Evolutionary conservation across 2,888 invertebrate genomes (phyloP).

Genomic region (Achlya flavicornis): DNA sequence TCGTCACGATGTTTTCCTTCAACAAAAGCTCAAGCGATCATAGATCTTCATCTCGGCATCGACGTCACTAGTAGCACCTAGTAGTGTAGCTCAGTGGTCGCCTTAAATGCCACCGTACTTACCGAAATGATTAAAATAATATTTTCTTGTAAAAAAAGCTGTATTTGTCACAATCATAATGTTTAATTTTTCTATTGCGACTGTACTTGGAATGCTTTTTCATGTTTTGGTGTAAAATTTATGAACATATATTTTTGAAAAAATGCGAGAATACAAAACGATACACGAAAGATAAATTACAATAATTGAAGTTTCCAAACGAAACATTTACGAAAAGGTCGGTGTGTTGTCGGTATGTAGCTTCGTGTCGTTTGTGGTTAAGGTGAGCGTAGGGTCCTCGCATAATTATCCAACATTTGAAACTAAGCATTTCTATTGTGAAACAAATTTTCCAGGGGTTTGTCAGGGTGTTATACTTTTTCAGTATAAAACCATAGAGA

Average conservation of each 20-base stretch:
- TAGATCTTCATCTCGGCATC: too few relatives aligned
- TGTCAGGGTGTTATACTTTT: background rate
- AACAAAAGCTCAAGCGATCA: too few relatives aligned
- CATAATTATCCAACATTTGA: constrained; percentile 1
- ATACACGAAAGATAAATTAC: too few relatives aligned
- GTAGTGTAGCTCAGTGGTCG: too few relatives aligned
- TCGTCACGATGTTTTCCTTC: too few relatives aligned
- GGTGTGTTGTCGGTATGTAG: background rate
- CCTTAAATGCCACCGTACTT: too few relatives aligned
- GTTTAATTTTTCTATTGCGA: background rate
- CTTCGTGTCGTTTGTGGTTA: background rate
- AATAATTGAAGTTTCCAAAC: background rate
- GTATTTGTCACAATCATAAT: background rate
- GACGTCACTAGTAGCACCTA: too few relatives aligned
- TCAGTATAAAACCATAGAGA: too few relatives aligned
- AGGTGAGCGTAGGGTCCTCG: constrained; percentile 1
- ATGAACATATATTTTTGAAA: too few relatives aligned
- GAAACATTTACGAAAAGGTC: background rate
- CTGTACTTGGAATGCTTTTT: background rate
- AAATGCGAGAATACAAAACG: too few relatives aligned
- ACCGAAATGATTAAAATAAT: too few relatives aligned
- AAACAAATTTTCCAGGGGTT: background rate
- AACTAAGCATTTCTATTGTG: background rate
- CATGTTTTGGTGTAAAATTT: too few relatives aligned
- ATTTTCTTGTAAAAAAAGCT: background rate